Evolutionary conservation across 2,888 invertebrate genomes (phyloP), one percentile per base, ranked within the genome.

Genomic region (Ophraella communa): DNA sequence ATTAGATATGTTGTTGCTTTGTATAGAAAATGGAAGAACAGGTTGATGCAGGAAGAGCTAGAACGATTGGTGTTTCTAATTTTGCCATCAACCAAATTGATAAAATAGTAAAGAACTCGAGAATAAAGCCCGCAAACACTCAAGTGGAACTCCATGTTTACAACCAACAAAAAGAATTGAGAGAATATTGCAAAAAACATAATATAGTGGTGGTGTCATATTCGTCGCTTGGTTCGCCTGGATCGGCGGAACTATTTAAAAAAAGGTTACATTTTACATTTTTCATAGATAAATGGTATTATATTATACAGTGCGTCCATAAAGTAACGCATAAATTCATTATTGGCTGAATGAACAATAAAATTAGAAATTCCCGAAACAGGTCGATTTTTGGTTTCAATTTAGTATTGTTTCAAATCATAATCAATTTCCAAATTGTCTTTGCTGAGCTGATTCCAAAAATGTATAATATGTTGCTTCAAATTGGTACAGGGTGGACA

Each of bases 1-100:
- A n/a, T n/a, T n/a, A n/a, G n/a, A n/a, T 18, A 4, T 18, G 3
- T 10, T 20, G 2, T 33, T 33, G 4, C n/a, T 39, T 39, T 21
- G 56, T 72, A 18, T 79, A 90, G 87, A 87, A 85, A 67, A 85
- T 92, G 84, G 87, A 91, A 74, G 85, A 87, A 64, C 85, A 91
- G 75, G 89, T 91, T 21, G 84, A 87, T 27, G 83, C 83, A 0
- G 94, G 94, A 0, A 84, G 88, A 17, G 84, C 90, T 0, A 91
- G 88, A 75, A 87, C 93, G 10, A 92, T 96, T 74, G 96, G 96
- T 0, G 79, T 96, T 3, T 96, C 95, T 0, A 96, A 96, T 80
- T 89, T 94, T 78, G 94, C 91, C 79, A 83, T 82, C 27, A 83
- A 85, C 20, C 96, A 96, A 83, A 85, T 95, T 62, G 82, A 85